Evolutionary conservation across 2,888 invertebrate genomes (phyloP), one percentile per base, ranked within the genome.

Genomic region (Trypoxylon attenuatum): DNA sequence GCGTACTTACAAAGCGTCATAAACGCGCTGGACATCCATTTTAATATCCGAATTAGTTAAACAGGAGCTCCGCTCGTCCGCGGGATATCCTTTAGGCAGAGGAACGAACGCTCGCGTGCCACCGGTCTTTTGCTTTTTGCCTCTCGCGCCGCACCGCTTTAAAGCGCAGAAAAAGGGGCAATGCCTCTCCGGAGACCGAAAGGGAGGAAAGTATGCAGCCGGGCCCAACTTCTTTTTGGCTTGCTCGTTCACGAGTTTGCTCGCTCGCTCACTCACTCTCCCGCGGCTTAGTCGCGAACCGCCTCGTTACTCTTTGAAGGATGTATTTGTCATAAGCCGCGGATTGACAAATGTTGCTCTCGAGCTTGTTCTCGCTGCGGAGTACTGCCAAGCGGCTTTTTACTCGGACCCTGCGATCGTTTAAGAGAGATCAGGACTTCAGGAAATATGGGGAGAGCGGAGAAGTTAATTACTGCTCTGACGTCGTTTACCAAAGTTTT

Each of bases 41-140:
- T 79, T 77, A 82, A 81, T 82, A 81, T 78, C 66, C 78, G 72
- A 79, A 82, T 82, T 81, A 81, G 78, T 77, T 73, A 75, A 76
- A 77, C 63, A 71, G 63, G 51, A 47, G 59, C 47, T 49, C 50
- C 29, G 66, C 41, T 51, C 65, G 63, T 59, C 45, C 67, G 61
- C 56, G 57, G 61, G 53, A 69, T 54, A 39, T 58, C 53, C 62
- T 62, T 60, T 60, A 38, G 52, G 46, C 27, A 13, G 29, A 58
- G 51, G 45, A 58, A 53, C 25, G 5, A 25, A 59, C 54, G 79
- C 64, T 73, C 81, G 79, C 77, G 76, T 79, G 76, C 76, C 77
- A 58, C 45, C 45, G 57, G 65, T 52, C 52, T 67, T 70, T 70
- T 46, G 55, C 59, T 65, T 75, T 70, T 75, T 76, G 63, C 55